Evolutionary conservation across 2,113 vertebrate species (phyloP), one percentile per base, ranked within the genome.

Genomic region (Aptenodytes forsteri): DNA sequence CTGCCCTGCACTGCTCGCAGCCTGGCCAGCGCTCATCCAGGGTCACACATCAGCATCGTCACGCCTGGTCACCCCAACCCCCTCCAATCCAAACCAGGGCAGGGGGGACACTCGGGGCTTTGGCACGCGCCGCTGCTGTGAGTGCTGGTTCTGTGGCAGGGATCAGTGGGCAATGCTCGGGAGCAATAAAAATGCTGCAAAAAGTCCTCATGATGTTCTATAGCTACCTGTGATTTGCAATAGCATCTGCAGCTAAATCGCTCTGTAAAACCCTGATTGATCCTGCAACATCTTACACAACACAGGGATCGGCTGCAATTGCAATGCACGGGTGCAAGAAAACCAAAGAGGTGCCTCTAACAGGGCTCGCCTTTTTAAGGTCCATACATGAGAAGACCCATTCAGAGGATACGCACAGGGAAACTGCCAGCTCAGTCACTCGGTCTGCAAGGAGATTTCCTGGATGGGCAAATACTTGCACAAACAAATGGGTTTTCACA

Each of bases 1-100:
- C n/a, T 64, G 30, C 32, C 42, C 17, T 72, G 55, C 32, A 4
- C 49, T 59, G n/a, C 46, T 25, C 2, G 1, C 55, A n/a, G 52
- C n/a, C 40, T 38, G n/a, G n/a, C 5, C 64, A 77, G 55, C 0
- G 0, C 18, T 66, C 23, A 50, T 12, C 29, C 72, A 84, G n/a
- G 13, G 34, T 22, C 0, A 0, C 34, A 30, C 47, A 38, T 30
- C 52, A 80, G 52, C n/a, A 42, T 13, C 3, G 0, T 36, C 36
- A 36, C 1, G 0, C 13, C 34, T 34, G 34, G 47, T 42, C 54
- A 72, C 25, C 40, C 14, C 42, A 82, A 10, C 0, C 4, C 9
- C 21, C 22, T 42, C 52, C 38, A 40, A 21, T 4, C 32, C 65
- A 62, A 46, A 29, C 34, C 52, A 73, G 16, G 25, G 49, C 66